Evolutionary conservation across 1,140 invertebrate species (phyloP).

Genomic region (Aphidius gifuensis): DNA sequence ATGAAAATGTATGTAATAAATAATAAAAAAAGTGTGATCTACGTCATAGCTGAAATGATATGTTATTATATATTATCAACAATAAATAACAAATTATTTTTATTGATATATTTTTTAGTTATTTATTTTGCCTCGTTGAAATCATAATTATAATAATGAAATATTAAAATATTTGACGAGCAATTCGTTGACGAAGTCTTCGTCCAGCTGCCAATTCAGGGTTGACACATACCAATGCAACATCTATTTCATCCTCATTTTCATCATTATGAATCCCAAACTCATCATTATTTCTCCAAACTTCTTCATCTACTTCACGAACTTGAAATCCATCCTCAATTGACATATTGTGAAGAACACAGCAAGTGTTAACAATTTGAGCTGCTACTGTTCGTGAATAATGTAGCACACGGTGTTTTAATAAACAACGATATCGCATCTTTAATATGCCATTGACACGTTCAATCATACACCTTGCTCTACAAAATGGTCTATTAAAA

Average conservation of each 20-base stretch:
- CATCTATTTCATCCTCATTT: neutral
- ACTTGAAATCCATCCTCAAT: neutral
- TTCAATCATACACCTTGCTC: constrained; percentile 38
- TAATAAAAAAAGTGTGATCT: too few species aligned
- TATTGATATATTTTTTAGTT: too few species aligned
- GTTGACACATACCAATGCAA: constrained; percentile 1
- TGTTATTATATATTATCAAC: too few species aligned
- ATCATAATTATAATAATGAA: too few species aligned
- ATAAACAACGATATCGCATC: constrained; percentile 41
- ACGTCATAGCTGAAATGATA: too few species aligned
- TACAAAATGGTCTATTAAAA: constrained; percentile 35
- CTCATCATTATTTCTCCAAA: neutral
- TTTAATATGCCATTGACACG: constrained; percentile 44
- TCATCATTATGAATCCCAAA: constrained; percentile 9
- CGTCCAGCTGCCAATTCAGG: constrained; percentile 13
- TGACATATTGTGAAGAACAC: constrained; percentile 38
- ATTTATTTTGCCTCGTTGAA: too few species aligned
- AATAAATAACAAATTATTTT: too few species aligned
- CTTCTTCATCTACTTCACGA: neutral
- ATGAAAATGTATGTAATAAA: too few species aligned
- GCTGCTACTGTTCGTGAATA: constrained; percentile 42
- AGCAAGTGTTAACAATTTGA: constrained; percentile 47
- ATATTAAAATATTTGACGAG: too few species aligned
- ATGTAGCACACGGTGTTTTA: constrained; percentile 39
- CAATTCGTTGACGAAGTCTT: constrained; percentile 2